Evolutionary conservation across 2,797 vertebrate genomes (phyloP).

Genomic region (Gallirallus australis): DNA sequence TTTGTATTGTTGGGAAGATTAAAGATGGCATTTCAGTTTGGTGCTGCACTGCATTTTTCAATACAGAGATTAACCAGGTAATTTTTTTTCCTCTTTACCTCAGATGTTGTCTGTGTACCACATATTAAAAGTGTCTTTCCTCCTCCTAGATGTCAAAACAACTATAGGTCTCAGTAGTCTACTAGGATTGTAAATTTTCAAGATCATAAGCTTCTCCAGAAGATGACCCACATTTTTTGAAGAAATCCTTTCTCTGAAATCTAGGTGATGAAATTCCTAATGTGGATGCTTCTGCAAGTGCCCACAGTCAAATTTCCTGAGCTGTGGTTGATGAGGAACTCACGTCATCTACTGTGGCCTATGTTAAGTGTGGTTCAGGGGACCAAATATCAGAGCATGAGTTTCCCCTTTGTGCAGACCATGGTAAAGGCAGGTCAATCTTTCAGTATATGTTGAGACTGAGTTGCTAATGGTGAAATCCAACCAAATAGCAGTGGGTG

Average conservation of each 20-base stretch:
- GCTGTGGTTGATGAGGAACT: fast-evolving
- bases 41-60: not conserved
- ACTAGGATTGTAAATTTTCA: not conserved
- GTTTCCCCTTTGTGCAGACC: fast-evolving
- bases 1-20: not conserved
- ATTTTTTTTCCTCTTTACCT: not conserved
- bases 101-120: not conserved
- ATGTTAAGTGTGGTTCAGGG: not conserved
- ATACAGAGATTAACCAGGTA: not conserved
- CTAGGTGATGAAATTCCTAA: not conserved
- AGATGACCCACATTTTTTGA: not conserved
- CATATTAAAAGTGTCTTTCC: not conserved
- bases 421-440: not conserved
- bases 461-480: not conserved
- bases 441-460: not conserved
- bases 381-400: not conserved
- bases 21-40: not conserved
- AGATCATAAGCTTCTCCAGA: not conserved
- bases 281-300: fast-evolving
- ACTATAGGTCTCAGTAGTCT: fast-evolving
- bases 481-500: not conserved
- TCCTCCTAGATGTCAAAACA: not conserved
- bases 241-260: not conserved
- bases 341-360: not conserved
- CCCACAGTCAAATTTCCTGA: not conserved